Base-by-base conservation (phyloP, 2,888 invertebrate genomes). In the Ctenicera cuprea region DNA sequence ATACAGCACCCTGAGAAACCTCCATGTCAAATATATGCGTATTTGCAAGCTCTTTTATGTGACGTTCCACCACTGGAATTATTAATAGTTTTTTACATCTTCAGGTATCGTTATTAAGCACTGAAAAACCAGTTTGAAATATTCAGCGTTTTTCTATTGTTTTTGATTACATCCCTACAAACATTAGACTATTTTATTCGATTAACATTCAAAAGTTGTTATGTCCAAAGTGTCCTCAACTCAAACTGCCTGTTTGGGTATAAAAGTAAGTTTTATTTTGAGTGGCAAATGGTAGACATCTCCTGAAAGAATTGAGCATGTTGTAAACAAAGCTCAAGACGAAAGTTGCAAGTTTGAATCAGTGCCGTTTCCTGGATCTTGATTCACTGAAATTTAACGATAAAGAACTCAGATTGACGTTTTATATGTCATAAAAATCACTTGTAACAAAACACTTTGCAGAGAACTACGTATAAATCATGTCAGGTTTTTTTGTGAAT, bases 361-460 rank as follows among this genome's bases (percentile, higher is more conserved):
- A 62, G 57, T 63, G 66, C 48, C 45, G 65, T 63, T 71, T 66
- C 66, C 62, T 61, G 74, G 38, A 71, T 75, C 50, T 69, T 61
- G 65, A 72, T 69, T 72, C 69, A 50, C 65, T 65, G 52, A 75
- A 75, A 72, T 82, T 81, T 79, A 83, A 82, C 83, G 82, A 83
- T 82, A 84, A 83, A 84, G 82, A 83, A 83, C 79, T 81, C 77
- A 76, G 78, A 83, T 82, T 82, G 84, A 83, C 83, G 79, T 85
- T 85, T 85, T 85, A 84, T 85, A 84, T 80, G 84, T 83, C 84
- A 84, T 85, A 85, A 85, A 84, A 86, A 85, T 85, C 85, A 85
- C 85, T 85, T 83, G 83, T 82, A 84, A 85, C 84, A 83, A 84
- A 84, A 85, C 85, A 85, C 82, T 85, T 85, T 84, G 83, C 82